Conservation (phyloP, 2,888 invertebrate genomes). For the Dorcus hopei region DNA sequence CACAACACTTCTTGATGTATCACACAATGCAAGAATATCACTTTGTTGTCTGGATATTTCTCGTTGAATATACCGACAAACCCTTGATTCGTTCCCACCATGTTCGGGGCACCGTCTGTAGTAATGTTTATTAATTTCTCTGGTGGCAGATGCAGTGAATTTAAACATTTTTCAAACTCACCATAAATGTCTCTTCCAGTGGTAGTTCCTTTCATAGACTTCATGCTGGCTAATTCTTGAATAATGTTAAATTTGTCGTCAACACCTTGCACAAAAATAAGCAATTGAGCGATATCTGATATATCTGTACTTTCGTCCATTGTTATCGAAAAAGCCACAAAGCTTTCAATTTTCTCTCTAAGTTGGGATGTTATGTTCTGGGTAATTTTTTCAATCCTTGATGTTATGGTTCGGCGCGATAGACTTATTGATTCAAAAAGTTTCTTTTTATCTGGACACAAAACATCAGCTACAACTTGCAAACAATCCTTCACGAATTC, state of each 20-base stretch:
- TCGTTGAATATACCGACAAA: slow-evolving; percentile 21
- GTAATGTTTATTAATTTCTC: slow-evolving; percentile 24
- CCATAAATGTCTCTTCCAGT: slow-evolving; percentile 1
- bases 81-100: slow-evolving; percentile 21
- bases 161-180: slow-evolving; percentile 1
- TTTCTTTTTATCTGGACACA: slow-evolving; percentile 3
- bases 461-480: slow-evolving; percentile 4
- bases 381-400: slow-evolving; percentile 7
- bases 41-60: slow-evolving; percentile 6
- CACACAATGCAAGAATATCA: slow-evolving; percentile 2
- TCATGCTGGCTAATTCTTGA: slow-evolving; percentile 1
- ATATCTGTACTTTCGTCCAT: slow-evolving; percentile 5
- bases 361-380: slow-evolving; percentile 5
- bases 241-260: not conserved
- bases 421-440: not conserved
- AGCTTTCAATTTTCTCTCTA: slow-evolving; percentile 1
- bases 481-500: slow-evolving; percentile 8
- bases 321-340: slow-evolving; percentile 4
- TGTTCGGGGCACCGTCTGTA: slow-evolving; percentile 24
- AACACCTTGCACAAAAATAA: not conserved
- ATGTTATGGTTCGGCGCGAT: slow-evolving; percentile 5
- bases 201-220: slow-evolving; percentile 3
- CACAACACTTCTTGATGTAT: slow-evolving; percentile 12
- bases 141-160: not conserved
- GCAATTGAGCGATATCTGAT: not conserved